Evolutionary conservation across 2,888 invertebrate species (phyloP), one percentile per base, ranked within the genome.

Genomic region (Drosophila putrida): DNA sequence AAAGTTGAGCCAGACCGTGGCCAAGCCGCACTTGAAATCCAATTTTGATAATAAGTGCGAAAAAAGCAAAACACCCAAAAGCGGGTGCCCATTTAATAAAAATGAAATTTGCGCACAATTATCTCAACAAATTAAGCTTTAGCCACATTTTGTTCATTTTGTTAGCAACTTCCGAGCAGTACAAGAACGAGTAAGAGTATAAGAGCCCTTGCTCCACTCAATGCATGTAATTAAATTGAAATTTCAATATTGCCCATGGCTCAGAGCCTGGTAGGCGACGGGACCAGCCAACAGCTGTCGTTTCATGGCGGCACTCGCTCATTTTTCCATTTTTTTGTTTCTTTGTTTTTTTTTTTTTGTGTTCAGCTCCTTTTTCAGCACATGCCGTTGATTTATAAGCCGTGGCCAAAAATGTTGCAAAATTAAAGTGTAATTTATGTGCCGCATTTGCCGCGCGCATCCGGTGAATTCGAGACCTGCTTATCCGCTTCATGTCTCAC

Each of bases 351-450:
- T 20, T 31, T 55, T 62, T 25, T 68, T 71, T 57, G 46, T 25
- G 15, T 11, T 31, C 11, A 33, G 25, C 54, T 39, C 10, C 35
- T 51, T 43, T 33, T 33, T 55, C 66, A 51, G 44, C 49, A 59
- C 57, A 80, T 74, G 74, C 61, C 78, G 81, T 82, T 91, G 90
- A 91, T 91, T 91, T 91, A 91, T 91, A 90, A 90, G 86, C 91
- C 90, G 88, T 90, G 83, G 90, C 91, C 89, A 84, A 87, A 83
- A 91, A 91, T 90, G 90, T 82, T 83, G 81, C 76, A 90, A 91
- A 90, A 90, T 90, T 91, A 90, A 89, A 90, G 82, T 85, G 86
- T 85, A 91, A 91, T 91, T 91, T 91, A 91, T 90, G 89, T 81
- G 84, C 82, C 83, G 76, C 77, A 62, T 70, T 66, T 64, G 62